A percentile compares a stretch with the other conserved stretches of the same genome.
phyloP scores from a whole-genome alignment of 1,140 invertebrate genomes.

The Globodera rostochiensis region DNA sequence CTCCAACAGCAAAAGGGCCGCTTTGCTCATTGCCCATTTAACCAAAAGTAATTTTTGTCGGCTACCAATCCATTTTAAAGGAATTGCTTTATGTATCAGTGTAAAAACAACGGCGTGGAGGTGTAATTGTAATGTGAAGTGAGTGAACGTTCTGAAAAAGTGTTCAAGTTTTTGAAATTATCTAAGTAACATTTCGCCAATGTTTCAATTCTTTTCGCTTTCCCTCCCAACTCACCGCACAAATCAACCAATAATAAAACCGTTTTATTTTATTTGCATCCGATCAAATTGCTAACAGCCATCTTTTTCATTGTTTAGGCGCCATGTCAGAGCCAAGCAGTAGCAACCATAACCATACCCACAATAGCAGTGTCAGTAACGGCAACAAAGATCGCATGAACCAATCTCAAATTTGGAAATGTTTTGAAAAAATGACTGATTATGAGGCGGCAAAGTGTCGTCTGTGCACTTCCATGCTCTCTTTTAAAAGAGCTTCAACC shows the following conservation, averaged over 20 bases:
- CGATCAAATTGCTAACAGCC: no score
- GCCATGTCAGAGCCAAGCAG: background rate
- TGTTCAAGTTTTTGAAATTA: no score
- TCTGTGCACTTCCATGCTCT: background rate
- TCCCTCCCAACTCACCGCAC: no score
- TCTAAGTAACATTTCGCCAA: no score
- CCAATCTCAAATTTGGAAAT: background rate
- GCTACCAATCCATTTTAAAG: no score
- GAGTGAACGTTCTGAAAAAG: no score
- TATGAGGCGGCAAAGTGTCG: background rate
- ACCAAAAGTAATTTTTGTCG: background rate
- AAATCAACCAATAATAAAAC: no score
- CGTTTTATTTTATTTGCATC: no score
- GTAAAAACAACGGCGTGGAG: no score
- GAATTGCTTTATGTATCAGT: no score
- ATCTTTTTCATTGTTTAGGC: background rate
- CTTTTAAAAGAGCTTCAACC: background rate
- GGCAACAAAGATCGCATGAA: background rate
- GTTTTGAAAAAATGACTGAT: background rate
- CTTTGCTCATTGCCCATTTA: slow-evolving; percentile 28
- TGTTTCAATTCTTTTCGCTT: no score
- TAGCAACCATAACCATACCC: background rate
- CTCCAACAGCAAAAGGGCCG: background rate
- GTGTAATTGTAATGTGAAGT: no score
- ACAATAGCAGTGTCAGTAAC: background rate